phyloP scores from a whole-genome alignment of 2,888 invertebrate genomes.

The Entomobrya multifasciata region DNA sequence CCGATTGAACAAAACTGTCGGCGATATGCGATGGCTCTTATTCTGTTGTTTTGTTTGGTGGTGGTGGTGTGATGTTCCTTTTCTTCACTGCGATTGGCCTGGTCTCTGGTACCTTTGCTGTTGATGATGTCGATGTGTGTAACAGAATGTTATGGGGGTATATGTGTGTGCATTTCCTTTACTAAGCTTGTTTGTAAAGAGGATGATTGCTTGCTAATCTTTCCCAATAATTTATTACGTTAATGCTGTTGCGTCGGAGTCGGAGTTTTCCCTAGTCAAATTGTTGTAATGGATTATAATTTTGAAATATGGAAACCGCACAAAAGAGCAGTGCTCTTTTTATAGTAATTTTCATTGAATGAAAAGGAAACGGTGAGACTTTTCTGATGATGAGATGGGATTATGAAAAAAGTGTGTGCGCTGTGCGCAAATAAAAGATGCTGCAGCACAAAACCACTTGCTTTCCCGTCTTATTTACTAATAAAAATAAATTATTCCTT shows the following conservation, averaged over 20 bases:
- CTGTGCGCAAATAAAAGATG: conserved; percentile 4
- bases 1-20: conserved; percentile 41
- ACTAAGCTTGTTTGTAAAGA: too few relatives aligned
- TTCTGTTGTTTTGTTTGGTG: neutral
- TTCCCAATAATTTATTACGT: conserved; percentile 7
- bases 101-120: conserved; percentile 70
- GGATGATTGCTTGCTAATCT: too few relatives aligned
- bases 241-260: neutral
- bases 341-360: neutral
- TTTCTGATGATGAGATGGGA: too few relatives aligned
- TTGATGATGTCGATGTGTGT: neutral
- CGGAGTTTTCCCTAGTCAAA: neutral
- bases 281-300: too few relatives aligned
- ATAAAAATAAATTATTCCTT: conserved; percentile 47
- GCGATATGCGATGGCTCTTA: neutral
- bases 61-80: conserved; percentile 81
- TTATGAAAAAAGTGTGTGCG: too few relatives aligned
- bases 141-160: too few relatives aligned
- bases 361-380: too few relatives aligned
- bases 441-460: neutral
- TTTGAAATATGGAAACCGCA: too few relatives aligned
- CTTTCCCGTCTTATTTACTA: conserved; percentile 30
- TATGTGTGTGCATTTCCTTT: neutral
- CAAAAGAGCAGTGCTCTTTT: neutral
- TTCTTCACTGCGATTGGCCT: conserved; percentile 82